phyloP scores from a whole-genome alignment of 2,113 vertebrate species.

The Danio rerio region DNA sequence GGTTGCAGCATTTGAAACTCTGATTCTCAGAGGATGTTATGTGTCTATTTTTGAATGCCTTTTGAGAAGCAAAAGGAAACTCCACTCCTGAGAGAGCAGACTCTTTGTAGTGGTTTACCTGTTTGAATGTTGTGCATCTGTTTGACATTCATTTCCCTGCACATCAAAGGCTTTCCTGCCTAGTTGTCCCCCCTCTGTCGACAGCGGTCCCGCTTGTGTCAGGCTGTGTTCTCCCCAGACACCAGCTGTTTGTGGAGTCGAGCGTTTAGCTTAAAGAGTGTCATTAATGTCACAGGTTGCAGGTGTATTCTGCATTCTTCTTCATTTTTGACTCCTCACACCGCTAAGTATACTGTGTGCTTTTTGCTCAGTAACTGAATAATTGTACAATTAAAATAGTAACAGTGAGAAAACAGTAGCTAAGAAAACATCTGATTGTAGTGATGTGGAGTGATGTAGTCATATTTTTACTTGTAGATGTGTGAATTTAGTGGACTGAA shows the following conservation, averaged over 20 bases:
- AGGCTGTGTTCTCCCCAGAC: not conserved
- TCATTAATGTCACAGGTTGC: conserved; percentile 22
- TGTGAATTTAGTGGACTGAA: no score
- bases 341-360: no score
- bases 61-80: conserved; percentile 30
- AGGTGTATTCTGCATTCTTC: conserved; percentile 1
- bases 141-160: conserved; percentile 46
- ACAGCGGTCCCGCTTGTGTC: conserved; percentile 25
- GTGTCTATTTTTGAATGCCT: conserved; percentile 48
- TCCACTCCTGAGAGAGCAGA: conserved; percentile 16
- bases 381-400: no score
- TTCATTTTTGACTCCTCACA: not conserved
- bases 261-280: conserved; percentile 8
- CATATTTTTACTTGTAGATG: no score
- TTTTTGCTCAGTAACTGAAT: no score
- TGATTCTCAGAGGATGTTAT: conserved; percentile 27
- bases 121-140: conserved; percentile 45
- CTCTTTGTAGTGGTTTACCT: conserved; percentile 53
- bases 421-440: no score
- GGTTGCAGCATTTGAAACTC: conserved; percentile 33
- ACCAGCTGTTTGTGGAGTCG: not conserved
- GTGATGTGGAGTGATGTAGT: no score
- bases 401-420: no score
- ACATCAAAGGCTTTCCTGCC: conserved; percentile 48
- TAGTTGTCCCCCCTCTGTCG: conserved; percentile 1